Percentiles rank a stretch among this genome's conserved stretches.
phyloP scores from a whole-genome alignment of 2,113 vertebrate species.

The Micromys minutus region DNA sequence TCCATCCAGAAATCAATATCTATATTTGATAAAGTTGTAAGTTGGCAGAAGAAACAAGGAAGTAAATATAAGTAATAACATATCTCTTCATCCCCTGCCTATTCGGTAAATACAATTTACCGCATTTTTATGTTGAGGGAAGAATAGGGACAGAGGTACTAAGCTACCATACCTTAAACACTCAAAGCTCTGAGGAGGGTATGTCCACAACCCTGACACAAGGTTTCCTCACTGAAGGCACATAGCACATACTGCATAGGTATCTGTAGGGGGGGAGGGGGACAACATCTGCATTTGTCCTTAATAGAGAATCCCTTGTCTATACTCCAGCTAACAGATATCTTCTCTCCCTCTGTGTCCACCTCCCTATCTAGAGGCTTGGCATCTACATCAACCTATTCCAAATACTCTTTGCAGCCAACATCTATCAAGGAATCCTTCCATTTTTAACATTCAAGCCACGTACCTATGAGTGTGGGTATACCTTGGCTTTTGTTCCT shows the following conservation, averaged over 20 bases:
- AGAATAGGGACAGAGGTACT: background rate
- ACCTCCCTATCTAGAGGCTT: background rate
- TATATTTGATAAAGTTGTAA: background rate
- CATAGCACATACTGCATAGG: background rate
- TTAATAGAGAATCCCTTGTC: background rate
- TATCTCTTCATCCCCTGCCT: background rate
- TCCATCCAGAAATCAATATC: background rate
- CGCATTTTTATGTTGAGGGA: background rate
- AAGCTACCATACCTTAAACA: background rate
- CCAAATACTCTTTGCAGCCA: background rate
- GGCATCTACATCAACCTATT: background rate
- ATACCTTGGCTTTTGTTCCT: background rate
- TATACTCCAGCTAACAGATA: background rate
- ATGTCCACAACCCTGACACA: background rate
- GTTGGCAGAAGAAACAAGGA: conserved; percentile 31
- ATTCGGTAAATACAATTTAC: background rate
- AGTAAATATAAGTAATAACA: background rate
- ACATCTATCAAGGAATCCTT: background rate
- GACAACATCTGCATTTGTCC: background rate
- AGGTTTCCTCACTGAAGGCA: background rate
- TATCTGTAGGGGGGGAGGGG: background rate
- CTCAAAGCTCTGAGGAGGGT: background rate
- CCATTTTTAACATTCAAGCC: background rate
- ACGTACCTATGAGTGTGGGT: background rate
- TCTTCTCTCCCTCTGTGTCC: background rate